These are phyloP conservation scores for Arctocebus calabarensis DNA, from an alignment of 2,797 vertebrate genomes.

Conservation along the genomic window DNA sequence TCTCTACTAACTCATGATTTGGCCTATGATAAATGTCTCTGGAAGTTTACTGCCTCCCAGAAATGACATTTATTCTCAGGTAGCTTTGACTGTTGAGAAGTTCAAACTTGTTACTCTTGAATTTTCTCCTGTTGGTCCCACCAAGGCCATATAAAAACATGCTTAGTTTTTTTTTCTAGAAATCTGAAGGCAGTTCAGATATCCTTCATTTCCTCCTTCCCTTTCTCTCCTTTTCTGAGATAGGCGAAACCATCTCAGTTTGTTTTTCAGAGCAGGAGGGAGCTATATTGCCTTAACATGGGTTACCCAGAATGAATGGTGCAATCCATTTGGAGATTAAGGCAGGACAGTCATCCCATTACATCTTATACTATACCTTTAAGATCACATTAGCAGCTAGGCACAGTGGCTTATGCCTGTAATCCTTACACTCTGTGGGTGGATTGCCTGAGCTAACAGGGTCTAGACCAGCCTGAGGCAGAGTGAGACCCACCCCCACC, in stretches of 20 bases:
- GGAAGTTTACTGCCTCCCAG: background rate
- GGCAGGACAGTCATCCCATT: background rate
- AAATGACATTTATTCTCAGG: background rate
- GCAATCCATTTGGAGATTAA: background rate
- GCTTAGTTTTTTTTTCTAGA: slow-evolving; percentile 24
- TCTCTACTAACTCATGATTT: background rate
- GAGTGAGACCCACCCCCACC: no score
- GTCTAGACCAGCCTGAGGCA: no score
- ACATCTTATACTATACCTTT: background rate
- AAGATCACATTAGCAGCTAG: background rate
- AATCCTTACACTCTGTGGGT: no score
- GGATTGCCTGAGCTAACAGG: no score
- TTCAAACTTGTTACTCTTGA: background rate
- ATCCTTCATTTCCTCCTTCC: background rate
- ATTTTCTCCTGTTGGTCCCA: background rate
- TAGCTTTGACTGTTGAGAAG: background rate
- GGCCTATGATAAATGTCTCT: background rate
- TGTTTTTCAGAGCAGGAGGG: background rate
- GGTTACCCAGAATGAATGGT: background rate
- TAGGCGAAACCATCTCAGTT: background rate
- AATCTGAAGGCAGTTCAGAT: slow-evolving; percentile 1
- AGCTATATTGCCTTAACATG: background rate
- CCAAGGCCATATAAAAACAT: background rate
- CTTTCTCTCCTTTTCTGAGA: background rate
- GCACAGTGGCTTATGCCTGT: no score